phyloP scores from a whole-genome alignment of 37 sponge, comb jelly and placozoan genomes.

The Ephydatia muelleri region DNA sequence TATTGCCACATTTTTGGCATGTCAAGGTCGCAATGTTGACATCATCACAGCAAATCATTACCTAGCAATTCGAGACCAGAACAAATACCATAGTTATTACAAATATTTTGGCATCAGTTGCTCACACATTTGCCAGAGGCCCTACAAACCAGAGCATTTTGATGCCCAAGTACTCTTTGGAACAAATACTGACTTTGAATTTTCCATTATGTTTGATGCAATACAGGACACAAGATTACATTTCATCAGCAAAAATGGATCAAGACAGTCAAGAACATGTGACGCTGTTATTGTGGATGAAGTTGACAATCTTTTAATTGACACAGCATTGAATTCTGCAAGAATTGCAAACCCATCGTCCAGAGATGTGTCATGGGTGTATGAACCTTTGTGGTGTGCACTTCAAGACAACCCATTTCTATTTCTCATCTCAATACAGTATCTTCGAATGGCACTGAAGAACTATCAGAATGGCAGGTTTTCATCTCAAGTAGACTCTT shows the following conservation, averaged over 20 bases:
- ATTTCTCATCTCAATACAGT: background rate
- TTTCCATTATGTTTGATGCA: background rate
- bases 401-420: background rate
- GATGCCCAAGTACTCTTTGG: constrained; percentile 6
- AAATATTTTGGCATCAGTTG: background rate
- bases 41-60: constrained; percentile 18
- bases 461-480: background rate
- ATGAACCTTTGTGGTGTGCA: background rate
- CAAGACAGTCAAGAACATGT: background rate
- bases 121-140: background rate
- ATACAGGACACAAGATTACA: background rate
- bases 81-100: background rate
- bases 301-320: constrained; percentile 15
- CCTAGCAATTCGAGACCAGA: constrained; percentile 7
- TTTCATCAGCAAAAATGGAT: background rate
- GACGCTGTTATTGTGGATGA: constrained; percentile 10
- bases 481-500: background rate
- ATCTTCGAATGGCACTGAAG: background rate
- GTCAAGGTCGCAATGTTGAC: background rate
- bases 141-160: background rate
- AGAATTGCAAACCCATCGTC: background rate
- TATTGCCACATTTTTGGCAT: background rate
- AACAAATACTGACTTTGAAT: constrained; percentile 17
- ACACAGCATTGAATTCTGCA: background rate
- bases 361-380: background rate